Conservation (phyloP, 2,797 vertebrate species). For the Protonibea diacanthus region DNA sequence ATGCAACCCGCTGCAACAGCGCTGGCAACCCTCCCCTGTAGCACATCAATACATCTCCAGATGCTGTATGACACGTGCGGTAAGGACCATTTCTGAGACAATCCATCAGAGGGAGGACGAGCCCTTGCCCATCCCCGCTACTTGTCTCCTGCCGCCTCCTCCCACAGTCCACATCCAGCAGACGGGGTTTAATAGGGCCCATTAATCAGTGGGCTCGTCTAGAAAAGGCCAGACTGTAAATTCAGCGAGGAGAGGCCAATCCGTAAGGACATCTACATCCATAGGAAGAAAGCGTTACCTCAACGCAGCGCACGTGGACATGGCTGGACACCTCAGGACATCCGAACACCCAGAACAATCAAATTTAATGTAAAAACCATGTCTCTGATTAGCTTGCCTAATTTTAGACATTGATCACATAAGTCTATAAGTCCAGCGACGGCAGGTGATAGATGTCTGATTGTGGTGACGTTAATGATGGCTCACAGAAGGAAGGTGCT, state of each 20-base stretch:
- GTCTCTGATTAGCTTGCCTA: conserved; percentile 23
- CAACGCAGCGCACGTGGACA: neutral
- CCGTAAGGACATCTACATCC: conserved; percentile 56
- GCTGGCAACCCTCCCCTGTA: conserved; percentile 15
- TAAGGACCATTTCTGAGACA: conserved; percentile 78
- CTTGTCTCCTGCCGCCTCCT: conserved; percentile 54
- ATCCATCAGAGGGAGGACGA: conserved; percentile 79
- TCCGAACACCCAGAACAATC: neutral
- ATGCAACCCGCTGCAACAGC: conserved; percentile 47
- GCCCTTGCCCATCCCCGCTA: conserved; percentile 55
- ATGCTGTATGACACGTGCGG: conserved; percentile 78
- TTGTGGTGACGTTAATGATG: conserved; percentile 48
- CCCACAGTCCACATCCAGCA: conserved; percentile 62
- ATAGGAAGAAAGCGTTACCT: conserved; percentile 23
- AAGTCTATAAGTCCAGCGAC: conserved; percentile 1
- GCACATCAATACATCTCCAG: conserved; percentile 74
- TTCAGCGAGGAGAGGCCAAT: conserved; percentile 47
- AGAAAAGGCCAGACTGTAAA: conserved; percentile 65
- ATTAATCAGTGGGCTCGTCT: conserved; percentile 79
- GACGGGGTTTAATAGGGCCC: conserved; percentile 81
- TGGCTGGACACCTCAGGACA: conserved; percentile 12
- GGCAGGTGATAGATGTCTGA: conserved; percentile 63
- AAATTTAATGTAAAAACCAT: conserved; percentile 33
- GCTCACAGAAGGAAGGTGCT: conserved; percentile 59
- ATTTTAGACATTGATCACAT: conserved; percentile 44